phyloP scores from a whole-genome alignment of 2,888 invertebrate genomes.

The Euproctis similis region DNA sequence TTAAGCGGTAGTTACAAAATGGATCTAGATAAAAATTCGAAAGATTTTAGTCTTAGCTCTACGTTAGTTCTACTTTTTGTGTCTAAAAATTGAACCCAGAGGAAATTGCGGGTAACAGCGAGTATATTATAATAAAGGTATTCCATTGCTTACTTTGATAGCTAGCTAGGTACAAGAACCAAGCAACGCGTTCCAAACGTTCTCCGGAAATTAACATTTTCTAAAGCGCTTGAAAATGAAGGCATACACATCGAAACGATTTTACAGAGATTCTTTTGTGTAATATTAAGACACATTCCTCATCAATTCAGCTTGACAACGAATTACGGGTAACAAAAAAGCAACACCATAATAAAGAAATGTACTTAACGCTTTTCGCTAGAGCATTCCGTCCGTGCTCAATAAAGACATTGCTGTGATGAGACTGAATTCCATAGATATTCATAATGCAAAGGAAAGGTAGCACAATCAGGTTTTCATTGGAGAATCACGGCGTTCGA shows the following conservation, averaged over 20 bases:
- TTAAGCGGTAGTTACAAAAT: no score
- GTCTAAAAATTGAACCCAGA: no score
- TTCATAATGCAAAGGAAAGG: constrained; percentile 64
- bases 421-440: constrained; percentile 55
- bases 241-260: constrained; percentile 46
- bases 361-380: constrained; percentile 43
- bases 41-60: no score
- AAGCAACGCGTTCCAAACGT: constrained; percentile 23
- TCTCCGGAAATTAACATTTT: constrained; percentile 58
- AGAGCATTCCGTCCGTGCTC: constrained; percentile 42
- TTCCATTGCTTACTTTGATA: no score
- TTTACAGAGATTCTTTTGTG: constrained; percentile 46
- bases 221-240: constrained; percentile 54
- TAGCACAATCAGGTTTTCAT: constrained; percentile 70
- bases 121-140: no score
- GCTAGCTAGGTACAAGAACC: no score
- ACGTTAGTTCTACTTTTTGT: no score
- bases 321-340: constrained; percentile 27
- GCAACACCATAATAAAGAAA: constrained; percentile 44
- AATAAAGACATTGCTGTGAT: constrained; percentile 49
- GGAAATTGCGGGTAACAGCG: no score
- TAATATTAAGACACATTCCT: constrained; percentile 34
- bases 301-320: constrained; percentile 25
- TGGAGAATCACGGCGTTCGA: constrained; percentile 35
- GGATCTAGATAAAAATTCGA: no score